phyloP scores from a whole-genome alignment of 1,140 invertebrate genomes.

The Pinna nobilis region DNA sequence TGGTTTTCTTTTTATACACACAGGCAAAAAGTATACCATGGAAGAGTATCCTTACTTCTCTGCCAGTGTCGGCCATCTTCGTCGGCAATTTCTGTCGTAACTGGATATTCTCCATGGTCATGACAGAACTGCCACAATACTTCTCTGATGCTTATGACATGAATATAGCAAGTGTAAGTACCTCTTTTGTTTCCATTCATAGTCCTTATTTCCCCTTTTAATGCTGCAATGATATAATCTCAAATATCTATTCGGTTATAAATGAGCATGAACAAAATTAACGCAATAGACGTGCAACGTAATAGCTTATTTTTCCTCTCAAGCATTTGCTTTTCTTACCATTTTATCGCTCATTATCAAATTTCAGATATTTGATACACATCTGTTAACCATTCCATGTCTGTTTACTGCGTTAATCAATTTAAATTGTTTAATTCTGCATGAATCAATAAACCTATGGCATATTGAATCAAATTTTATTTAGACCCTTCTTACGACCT shows the following conservation, averaged over 20 bases:
- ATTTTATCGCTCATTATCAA: too few species aligned
- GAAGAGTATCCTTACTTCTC: constrained; percentile 50
- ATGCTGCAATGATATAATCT: background rate
- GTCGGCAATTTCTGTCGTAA: constrained; percentile 53
- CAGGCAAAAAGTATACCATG: constrained; percentile 46
- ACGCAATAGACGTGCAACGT: background rate
- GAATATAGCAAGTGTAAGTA: constrained; percentile 8
- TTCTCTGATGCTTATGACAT: constrained; percentile 44
- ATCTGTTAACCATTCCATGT: too few species aligned
- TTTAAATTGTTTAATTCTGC: too few species aligned
- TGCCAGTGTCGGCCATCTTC: constrained; percentile 48
- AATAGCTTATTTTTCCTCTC: too few species aligned
- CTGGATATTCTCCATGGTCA: constrained; percentile 51
- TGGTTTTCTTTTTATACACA: background rate
- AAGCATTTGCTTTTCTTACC: too few species aligned
- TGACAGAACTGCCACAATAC: constrained; percentile 53
- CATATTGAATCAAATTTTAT: too few species aligned
- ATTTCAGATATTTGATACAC: too few species aligned
- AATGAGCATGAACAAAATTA: background rate
- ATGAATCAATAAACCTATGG: too few species aligned
- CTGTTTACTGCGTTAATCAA: too few species aligned
- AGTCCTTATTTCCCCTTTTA: background rate
- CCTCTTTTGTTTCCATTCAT: too few species aligned
- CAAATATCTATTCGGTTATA: background rate
- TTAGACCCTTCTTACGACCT: too few species aligned